Percentiles rank a stretch among this genome's conserved stretches.
Conservation (phyloP, 2,888 invertebrate genomes). For the Notodonta dromedarius region DNA sequence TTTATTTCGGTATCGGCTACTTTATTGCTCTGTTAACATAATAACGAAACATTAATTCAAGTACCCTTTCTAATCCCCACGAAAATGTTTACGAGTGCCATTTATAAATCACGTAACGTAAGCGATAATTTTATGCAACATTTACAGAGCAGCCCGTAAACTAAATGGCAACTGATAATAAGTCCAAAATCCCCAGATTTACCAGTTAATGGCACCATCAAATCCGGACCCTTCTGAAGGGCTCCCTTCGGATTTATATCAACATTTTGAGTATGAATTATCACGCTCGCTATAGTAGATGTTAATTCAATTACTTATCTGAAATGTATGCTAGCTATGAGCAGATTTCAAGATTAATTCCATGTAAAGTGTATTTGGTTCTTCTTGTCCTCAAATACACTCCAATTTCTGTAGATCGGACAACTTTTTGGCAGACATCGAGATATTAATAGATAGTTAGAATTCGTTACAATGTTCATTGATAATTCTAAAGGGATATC, state of each 20-base stretch:
- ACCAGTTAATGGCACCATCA: conserved; percentile 26
- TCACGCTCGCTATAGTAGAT: conserved; percentile 36
- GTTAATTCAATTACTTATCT: conserved; percentile 42
- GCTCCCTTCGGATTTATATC: conserved; percentile 20
- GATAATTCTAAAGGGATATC: conserved; percentile 46
- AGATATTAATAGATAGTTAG: conserved; percentile 15
- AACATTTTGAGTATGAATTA: conserved; percentile 25
- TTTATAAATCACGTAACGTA: conserved; percentile 4
- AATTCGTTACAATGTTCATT: conserved; percentile 40
- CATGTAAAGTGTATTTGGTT: neutral
- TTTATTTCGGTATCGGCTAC: neutral
- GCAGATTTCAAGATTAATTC: conserved; percentile 9
- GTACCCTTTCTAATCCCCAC: neutral
- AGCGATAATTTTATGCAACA: conserved; percentile 33
- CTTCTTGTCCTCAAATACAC: neutral
- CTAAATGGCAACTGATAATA: conserved; percentile 37
- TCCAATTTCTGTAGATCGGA: neutral
- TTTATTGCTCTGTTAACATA: neutral
- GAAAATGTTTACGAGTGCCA: neutral
- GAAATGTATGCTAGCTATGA: conserved; percentile 13
- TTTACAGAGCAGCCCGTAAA: conserved; percentile 36
- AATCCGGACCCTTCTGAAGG: conserved; percentile 28
- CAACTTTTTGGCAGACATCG: conserved; percentile 16
- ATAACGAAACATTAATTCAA: neutral
- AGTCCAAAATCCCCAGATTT: conserved; percentile 38